Percentiles rank a stretch among this genome's conserved stretches.
phyloP scores from a whole-genome alignment of 2,888 invertebrate genomes.

The Asteroscopus sphinx region DNA sequence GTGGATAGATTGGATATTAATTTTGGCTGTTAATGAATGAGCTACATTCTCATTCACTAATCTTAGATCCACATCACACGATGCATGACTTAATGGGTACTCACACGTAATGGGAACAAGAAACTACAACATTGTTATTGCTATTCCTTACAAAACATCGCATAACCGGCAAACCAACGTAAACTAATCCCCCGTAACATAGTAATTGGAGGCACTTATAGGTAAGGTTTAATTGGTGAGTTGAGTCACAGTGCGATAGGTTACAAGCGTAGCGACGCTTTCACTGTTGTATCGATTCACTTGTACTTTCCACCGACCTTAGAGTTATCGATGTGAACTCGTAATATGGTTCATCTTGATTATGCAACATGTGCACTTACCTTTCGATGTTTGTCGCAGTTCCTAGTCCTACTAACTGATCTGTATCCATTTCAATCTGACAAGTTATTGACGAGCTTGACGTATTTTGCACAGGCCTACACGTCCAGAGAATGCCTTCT shows the following conservation, averaged over 20 bases:
- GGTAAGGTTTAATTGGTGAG: constrained; percentile 36
- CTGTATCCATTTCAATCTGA: not conserved
- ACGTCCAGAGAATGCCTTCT: too few relatives aligned
- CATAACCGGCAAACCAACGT: constrained; percentile 22
- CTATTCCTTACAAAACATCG: constrained; percentile 32
- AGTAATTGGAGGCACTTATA: constrained; percentile 17
- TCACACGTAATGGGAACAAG: constrained; percentile 33
- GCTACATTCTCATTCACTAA: constrained; percentile 13
- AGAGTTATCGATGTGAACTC: constrained; percentile 34
- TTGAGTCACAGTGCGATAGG: constrained; percentile 61
- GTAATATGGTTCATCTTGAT: constrained; percentile 59
- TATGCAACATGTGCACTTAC: constrained; percentile 50
- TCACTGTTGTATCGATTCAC: constrained; percentile 65
- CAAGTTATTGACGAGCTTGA: not conserved
- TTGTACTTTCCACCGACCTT: constrained; percentile 59
- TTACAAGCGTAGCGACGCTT: constrained; percentile 60
- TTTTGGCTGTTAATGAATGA: too few relatives aligned
- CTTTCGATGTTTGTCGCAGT: constrained; percentile 15
- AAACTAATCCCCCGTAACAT: constrained; percentile 12
- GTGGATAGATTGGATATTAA: too few relatives aligned
- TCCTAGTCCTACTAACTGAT: constrained; percentile 3
- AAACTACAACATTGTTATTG: constrained; percentile 22
- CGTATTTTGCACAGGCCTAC: too few relatives aligned
- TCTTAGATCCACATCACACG: constrained; percentile 8
- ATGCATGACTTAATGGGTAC: constrained; percentile 16